Conservation (phyloP, 2,797 vertebrate species). For the Rhinophrynus dorsalis region DNA sequence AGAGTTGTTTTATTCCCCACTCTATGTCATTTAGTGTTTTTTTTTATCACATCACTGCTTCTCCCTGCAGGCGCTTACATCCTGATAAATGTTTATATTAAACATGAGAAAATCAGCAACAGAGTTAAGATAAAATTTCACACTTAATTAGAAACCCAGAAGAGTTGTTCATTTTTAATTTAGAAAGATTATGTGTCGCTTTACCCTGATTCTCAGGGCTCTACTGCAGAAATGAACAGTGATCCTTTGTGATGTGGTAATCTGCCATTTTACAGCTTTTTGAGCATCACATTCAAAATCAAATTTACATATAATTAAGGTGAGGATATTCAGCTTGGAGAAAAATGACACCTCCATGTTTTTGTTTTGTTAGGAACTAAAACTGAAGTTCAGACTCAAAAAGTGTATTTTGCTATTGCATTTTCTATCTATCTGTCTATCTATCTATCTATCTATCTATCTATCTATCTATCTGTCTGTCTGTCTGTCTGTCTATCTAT, state of each 20-base stretch:
- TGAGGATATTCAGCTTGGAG: constrained; percentile 3
- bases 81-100: constrained; percentile 50
- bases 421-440: too few species aligned
- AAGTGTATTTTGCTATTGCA: too few species aligned
- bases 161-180: constrained; percentile 51
- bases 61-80: constrained; percentile 43
- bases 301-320: constrained; percentile 37
- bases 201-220: constrained; percentile 34
- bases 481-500: too few species aligned
- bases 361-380: too few species aligned
- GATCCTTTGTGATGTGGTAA: constrained; percentile 46
- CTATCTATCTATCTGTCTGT: too few species aligned
- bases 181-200: constrained; percentile 47
- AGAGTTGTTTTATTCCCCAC: background rate
- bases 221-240: constrained; percentile 37
- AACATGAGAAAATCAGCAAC: constrained; percentile 45
- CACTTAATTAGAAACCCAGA: constrained; percentile 50
- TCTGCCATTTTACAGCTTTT: constrained; percentile 35
- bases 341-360: background rate
- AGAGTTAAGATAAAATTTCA: constrained; percentile 46
- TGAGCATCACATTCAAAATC: background rate
- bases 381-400: too few species aligned
- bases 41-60: constrained; percentile 22
- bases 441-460: too few species aligned
- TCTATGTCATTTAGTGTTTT: background rate